Percentiles rank a stretch among this genome's conserved stretches.
phyloP scores from a whole-genome alignment of 2,113 vertebrate genomes.

The Antechinus stuartii region DNA sequence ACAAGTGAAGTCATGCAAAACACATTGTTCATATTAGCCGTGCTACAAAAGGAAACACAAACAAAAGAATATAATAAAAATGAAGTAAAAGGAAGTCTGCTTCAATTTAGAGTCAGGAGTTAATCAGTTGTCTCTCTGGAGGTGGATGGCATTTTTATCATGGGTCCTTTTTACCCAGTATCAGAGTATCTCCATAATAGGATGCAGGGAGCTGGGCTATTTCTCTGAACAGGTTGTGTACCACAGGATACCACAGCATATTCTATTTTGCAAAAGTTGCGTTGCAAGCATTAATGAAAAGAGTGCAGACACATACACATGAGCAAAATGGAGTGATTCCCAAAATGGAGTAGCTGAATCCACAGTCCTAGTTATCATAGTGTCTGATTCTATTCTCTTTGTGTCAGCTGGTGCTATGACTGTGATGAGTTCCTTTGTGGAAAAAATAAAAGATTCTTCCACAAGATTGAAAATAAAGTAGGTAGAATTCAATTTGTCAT shows the following conservation, averaged over 20 bases:
- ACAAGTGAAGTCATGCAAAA: background rate
- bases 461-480: background rate
- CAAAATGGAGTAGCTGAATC: background rate
- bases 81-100: background rate
- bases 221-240: background rate
- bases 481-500: background rate
- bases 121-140: background rate
- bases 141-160: background rate
- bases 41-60: background rate
- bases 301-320: background rate
- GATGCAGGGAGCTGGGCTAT: background rate
- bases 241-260: background rate
- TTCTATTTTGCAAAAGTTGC: background rate
- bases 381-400: background rate
- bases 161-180: background rate
- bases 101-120: background rate
- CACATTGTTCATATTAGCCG: background rate
- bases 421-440: background rate
- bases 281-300: background rate
- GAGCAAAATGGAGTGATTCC: background rate
- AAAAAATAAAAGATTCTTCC: background rate
- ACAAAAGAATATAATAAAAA: background rate
- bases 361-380: background rate
- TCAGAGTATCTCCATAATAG: background rate
- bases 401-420: too few relatives aligned